Evolutionary conservation across 2,797 vertebrate genomes (phyloP).

Genomic region (Chiroxiphia lanceolata): DNA sequence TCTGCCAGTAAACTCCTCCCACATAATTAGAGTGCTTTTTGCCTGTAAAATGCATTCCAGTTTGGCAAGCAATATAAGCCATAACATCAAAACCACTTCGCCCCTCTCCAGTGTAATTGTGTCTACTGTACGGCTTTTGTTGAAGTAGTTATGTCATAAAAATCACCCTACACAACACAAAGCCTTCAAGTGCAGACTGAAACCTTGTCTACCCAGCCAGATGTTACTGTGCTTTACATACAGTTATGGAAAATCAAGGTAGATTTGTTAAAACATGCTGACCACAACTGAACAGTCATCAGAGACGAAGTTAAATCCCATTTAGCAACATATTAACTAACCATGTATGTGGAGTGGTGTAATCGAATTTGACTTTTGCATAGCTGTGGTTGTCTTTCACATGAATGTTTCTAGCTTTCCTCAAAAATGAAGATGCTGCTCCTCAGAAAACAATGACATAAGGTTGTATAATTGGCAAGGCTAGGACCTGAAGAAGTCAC

Average conservation of each 20-base stretch:
- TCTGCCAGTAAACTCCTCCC: conserved; percentile 21
- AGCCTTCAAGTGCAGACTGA: background rate
- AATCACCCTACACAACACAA: background rate
- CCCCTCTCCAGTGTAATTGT: background rate
- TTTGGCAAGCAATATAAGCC: background rate
- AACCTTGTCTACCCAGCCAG: background rate
- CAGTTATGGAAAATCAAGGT: background rate
- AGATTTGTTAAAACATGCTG: background rate
- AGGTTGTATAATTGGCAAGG: background rate
- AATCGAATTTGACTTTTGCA: background rate
- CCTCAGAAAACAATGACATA: background rate
- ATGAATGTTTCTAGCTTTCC: background rate
- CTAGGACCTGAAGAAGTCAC: background rate
- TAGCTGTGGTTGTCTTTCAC: background rate
- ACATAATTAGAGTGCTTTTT: conserved; percentile 17
- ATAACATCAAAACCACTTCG: background rate
- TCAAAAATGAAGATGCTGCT: background rate
- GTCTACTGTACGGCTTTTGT: background rate
- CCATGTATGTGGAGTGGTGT: background rate
- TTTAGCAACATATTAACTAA: background rate
- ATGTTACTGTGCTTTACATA: background rate
- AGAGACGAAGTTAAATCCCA: background rate
- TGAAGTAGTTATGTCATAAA: conserved; percentile 16
- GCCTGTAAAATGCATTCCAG: background rate
- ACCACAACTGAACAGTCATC: background rate